Base-by-base conservation (phyloP, 2,888 invertebrate species). In the Parnassius apollo region DNA sequence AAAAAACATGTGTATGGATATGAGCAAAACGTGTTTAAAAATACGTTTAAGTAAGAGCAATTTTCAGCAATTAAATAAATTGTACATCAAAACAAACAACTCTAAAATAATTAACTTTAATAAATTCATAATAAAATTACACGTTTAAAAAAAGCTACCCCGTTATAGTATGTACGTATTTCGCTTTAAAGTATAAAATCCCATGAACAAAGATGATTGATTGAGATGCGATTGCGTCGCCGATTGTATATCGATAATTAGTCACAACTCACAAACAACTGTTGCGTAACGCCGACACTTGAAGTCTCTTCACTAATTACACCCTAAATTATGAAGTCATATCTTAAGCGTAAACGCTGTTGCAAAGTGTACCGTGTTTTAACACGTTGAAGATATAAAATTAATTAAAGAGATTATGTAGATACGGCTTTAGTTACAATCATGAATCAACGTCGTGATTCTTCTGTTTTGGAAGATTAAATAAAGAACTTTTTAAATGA, bases 221-320 rank as follows among this genome's bases (percentile, higher is more conserved):
- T 73, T 66, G 67, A 69, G 73, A 70, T 71, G 73, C 69, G 75
- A 73, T 76, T 70, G 69, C 66, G 61, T 59, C 48, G 56, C 64
- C 66, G 66, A 69, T 72, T 65, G 66, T 65, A 57, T 59, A 66
- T 64, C 67, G 53, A 74, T 75, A 75, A 77, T 78, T 73, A 77
- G 69, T 71, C 63, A 66, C 70, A 69, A 69, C 68, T 66, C 65
- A 67, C 57, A 64, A 58, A 62, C 55, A 55, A 46, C 49, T 68
- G 66, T 77, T 78, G 70, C 71, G 70, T 68, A 73, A 53, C 35
- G 51, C 12, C 58, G 50, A 77, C 68, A 68, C 62, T 62, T 59
- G 66, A 66, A 57, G 62, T 68, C 70, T 68, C 72, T 65, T 70
- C 70, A 72, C 71, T 76, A 72, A 74, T 75, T 75, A 71, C 68